A percentile compares a stretch with the other conserved stretches of the same genome.
Evolutionary conservation across 2,888 invertebrate species (phyloP).

Genomic region (Stenodema calcarata): DNA sequence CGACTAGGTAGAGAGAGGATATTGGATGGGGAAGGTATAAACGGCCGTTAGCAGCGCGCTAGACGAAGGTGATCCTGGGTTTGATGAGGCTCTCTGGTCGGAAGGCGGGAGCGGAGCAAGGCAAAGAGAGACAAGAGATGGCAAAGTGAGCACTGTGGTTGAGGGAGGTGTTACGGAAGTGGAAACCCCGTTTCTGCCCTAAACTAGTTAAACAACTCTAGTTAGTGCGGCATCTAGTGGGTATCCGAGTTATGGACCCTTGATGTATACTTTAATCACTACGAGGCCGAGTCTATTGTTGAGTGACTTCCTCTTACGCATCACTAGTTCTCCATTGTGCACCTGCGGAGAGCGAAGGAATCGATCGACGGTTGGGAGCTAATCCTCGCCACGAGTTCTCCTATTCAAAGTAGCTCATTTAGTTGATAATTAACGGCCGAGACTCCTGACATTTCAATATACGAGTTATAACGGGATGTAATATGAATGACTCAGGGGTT

Average conservation of each 20-base stretch:
- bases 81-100: not conserved
- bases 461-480: too few relatives aligned
- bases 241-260: conserved; percentile 31
- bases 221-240: conserved; percentile 14
- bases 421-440: too few relatives aligned
- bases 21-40: not conserved
- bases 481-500: too few relatives aligned
- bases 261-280: conserved; percentile 34
- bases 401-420: too few relatives aligned
- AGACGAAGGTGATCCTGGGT: not conserved
- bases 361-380: not conserved
- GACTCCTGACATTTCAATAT: too few relatives aligned
- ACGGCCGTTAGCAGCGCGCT: not conserved
- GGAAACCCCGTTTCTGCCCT: conserved; percentile 1
- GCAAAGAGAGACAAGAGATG: not conserved
- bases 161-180: not conserved
- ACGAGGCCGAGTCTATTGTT: conserved; percentile 19
- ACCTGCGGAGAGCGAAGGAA: not conserved
- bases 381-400: too few relatives aligned
- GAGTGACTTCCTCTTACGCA: not conserved
- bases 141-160: not conserved
- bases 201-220: conserved; percentile 34
- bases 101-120: not conserved
- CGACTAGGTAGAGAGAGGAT: not conserved
- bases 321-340: not conserved